Evolutionary conservation across 2,113 vertebrate genomes (phyloP), one percentile per base, ranked within the genome.

Genomic region (Corythornis vintsioides): DNA sequence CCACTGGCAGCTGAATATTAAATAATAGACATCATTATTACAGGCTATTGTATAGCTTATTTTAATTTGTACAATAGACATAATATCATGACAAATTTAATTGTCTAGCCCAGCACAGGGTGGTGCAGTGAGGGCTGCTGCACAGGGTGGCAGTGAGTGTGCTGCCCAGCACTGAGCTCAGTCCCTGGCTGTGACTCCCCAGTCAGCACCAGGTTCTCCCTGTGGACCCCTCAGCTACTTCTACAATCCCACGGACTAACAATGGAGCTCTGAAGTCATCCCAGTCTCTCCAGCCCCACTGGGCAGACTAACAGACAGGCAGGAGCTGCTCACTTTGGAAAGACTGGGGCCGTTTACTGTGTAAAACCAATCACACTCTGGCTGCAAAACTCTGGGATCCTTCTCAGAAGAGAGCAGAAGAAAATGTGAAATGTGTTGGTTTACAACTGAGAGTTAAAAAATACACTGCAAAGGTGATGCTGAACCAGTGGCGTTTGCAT

Each of bases 211-310:
- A 1, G 19, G 17, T 17, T 31, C 40, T 15, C 18, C 0, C n/a
- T 6, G 7, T 2, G 0, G 24, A 56, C 50, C 47, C 42, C 63
- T 43, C 47, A 11, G 31, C 29, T n/a, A 1, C 48, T 38, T 22
- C 50, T 31, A 22, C 38, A 66, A 28, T 3, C 25, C 7, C 12
- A 4, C 0, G 2, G 26, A 31, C 5, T 31, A 8, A 2, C 11
- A 5, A 10, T 2, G 2, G 17, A 38, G 73, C 38, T 26, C 38
- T 9, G 42, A 59, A 65, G 53, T 4, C 76, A 50, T 38, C 40
- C 48, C 20, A 26, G 26, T 16, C 48, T 50, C 74, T 55, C 65
- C 7, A 77, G 50, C 17, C 13, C 53, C 22, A 1, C 29, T 15
- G 64, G 59, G 52, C 15, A 64, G 47, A 43, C 24, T 29, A 33